phyloP scores from a whole-genome alignment of 1,140 invertebrate genomes.

The Aphaenogaster floridana region DNA sequence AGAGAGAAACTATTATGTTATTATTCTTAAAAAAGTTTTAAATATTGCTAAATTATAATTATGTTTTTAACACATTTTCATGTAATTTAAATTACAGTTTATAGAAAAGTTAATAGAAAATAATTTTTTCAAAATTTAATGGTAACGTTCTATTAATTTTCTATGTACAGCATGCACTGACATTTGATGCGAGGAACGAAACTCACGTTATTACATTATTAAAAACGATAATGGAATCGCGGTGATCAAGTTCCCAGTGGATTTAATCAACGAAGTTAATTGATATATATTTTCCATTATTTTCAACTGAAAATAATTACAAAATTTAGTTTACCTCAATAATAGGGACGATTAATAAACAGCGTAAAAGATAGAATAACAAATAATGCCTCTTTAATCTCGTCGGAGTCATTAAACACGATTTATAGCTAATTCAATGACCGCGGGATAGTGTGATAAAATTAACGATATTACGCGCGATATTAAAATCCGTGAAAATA shows the following conservation, averaged over 20 bases:
- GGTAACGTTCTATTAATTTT: not conserved
- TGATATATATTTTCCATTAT: not conserved
- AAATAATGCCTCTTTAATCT: constrained; percentile 12
- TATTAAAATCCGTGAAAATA: constrained; percentile 4
- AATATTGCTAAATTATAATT: not conserved
- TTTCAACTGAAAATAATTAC: constrained; percentile 17
- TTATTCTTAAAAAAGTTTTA: not conserved
- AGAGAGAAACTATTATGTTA: not conserved
- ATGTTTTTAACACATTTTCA: not conserved
- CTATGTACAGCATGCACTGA: not conserved
- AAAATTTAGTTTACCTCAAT: not conserved
- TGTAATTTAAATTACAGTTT: not conserved
- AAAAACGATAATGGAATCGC: not conserved
- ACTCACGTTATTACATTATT: not conserved
- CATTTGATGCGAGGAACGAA: not conserved
- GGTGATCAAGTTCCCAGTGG: not conserved
- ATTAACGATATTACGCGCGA: not conserved
- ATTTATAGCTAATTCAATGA: constrained; percentile 17
- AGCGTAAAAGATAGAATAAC: not conserved
- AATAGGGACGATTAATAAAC: constrained; percentile 17
- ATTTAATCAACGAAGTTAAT: constrained; percentile 9
- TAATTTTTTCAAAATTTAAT: not conserved
- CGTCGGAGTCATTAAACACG: constrained; percentile 8
- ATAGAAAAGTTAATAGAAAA: not conserved
- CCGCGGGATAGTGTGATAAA: not conserved